Evolutionary conservation across 2,113 vertebrate genomes (phyloP), one percentile per base, ranked within the genome.

Genomic region (Apteryx owenii): DNA sequence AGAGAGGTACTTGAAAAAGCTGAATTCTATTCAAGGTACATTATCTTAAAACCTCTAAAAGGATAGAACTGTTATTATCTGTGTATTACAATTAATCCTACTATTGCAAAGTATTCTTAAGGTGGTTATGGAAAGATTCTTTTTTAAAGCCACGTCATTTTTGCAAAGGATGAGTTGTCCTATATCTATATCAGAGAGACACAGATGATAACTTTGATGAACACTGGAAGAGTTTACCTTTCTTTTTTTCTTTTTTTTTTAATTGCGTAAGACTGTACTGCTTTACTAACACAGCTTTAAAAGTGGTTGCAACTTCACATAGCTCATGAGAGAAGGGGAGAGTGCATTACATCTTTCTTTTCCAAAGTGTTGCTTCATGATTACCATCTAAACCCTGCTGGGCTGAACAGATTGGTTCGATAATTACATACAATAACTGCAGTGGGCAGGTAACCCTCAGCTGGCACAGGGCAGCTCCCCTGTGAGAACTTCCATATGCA

Each of bases 351-450:
- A 98, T 98, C 98, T 96, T 98, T 96, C 97, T 98, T 98, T 98
- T 98, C 98, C 98, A 97, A 99, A 99, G 99, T 98, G 98, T 98
- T 98, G 98, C 99, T 98, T 99, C 98, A 98, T 99, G 99, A 99
- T 99, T 99, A 99, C 98, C 98, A 99, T 98, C 98, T 98, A 98
- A 98, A 98, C 97, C 99, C 99, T 97, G 99, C 99, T 99, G 99
- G 99, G 99, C 98, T 98, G 99, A 99, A 99, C 99, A 99, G 99
- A 99, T 99, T 99, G 99, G 99, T 95, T 98, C 98, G 98, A 99
- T 99, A 99, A 99, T 99, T 99, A 99, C 99, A 99, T 98, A 99
- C 99, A 99, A 99, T 99, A 99, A 99, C 98, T 98, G 98, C 98
- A 96, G 98, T 98, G 99, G 99, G 98, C 99, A 98, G 98, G 98